Evolutionary conservation across 1,140 invertebrate species (phyloP).

Genomic region (Pseudobourletiella spinata): DNA sequence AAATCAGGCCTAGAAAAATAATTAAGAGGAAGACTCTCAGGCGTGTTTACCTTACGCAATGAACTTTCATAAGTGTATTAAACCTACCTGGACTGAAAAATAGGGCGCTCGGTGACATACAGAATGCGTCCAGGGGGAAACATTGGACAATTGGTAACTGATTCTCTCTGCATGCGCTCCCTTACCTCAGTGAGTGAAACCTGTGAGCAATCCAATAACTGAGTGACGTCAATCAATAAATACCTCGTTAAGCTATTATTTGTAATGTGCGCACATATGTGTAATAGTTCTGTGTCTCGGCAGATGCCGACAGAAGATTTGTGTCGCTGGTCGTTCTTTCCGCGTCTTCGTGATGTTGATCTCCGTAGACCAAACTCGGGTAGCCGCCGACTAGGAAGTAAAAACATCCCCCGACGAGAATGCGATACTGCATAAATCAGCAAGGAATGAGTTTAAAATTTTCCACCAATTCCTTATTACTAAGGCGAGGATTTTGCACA

Average conservation of each 20-base stretch:
- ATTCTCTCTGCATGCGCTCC: conserved; percentile 26
- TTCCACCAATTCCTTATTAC: no score
- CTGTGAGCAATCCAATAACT: no score
- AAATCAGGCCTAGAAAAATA: conserved; percentile 36
- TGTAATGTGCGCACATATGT: conserved; percentile 36
- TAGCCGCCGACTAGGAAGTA: conserved; percentile 32
- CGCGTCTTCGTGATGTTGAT: neutral
- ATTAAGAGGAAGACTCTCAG: no score
- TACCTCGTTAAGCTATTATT: no score
- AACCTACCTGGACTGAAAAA: conserved; percentile 29
- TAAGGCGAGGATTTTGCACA: no score
- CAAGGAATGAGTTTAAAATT: no score
- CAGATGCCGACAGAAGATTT: conserved; percentile 12
- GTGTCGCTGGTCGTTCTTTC: conserved; percentile 13
- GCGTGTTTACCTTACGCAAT: neutral
- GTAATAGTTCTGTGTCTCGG: conserved; percentile 29
- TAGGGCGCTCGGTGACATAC: conserved; percentile 29
- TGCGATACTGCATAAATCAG: conserved; percentile 28
- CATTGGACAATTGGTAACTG: conserved; percentile 31
- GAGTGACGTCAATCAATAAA: no score
- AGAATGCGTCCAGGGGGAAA: conserved; percentile 32
- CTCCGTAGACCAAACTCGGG: conserved; percentile 14
- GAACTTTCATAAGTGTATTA: neutral
- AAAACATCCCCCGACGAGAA: conserved; percentile 34
- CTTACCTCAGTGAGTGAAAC: conserved; percentile 35